Percentiles rank a stretch among this genome's conserved stretches.
phyloP scores from a whole-genome alignment of 2,797 vertebrate genomes.

The Mionectes olivaceus region DNA sequence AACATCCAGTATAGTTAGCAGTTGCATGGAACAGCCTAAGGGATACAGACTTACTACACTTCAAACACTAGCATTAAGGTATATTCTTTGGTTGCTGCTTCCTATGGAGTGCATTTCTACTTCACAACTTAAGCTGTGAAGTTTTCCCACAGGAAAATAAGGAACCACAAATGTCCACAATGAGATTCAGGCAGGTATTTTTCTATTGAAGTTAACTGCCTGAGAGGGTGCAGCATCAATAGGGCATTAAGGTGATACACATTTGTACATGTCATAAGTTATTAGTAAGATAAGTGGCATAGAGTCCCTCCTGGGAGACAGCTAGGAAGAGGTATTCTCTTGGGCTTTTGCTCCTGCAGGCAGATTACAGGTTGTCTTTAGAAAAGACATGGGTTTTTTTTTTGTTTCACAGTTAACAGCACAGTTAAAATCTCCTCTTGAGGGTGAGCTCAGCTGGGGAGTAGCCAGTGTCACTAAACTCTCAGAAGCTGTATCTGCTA shows the following conservation, averaged over 20 bases:
- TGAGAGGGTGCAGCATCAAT: not conserved
- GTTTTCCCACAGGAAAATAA: not conserved
- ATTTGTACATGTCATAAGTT: not conserved
- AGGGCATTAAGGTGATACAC: not conserved
- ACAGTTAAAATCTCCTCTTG: slow-evolving; percentile 10
- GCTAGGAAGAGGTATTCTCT: not conserved
- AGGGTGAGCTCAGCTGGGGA: slow-evolving; percentile 13
- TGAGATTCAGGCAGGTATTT: not conserved
- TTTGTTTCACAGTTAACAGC: slow-evolving; percentile 3
- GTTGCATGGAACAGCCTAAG: not conserved
- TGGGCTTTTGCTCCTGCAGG: not conserved
- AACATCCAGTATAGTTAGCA: not conserved
- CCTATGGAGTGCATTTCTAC: not conserved
- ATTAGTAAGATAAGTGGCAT: not conserved
- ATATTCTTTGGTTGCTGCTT: not conserved
- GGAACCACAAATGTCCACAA: not conserved
- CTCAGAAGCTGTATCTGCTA: not conserved
- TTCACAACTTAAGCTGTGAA: not conserved
- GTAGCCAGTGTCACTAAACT: not conserved
- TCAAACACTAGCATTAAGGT: not conserved
- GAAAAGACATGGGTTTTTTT: not conserved
- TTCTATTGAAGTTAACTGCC: not conserved
- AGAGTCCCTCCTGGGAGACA: not conserved
- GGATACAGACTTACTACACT: not conserved
- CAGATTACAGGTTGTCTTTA: not conserved